Evolutionary conservation across 2,888 invertebrate genomes (phyloP).

Genomic region (Mayetiola destructor): DNA sequence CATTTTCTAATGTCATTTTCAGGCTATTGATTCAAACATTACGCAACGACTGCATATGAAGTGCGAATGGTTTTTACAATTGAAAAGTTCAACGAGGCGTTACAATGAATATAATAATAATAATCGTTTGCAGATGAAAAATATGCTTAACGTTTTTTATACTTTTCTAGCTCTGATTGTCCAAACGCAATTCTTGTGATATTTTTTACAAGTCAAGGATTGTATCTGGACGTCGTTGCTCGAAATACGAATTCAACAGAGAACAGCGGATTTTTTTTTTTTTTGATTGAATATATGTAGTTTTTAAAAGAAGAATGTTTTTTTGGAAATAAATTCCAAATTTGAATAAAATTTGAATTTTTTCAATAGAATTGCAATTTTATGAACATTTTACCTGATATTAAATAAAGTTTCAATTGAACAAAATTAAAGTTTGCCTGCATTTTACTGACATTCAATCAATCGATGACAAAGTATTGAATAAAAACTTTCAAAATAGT

Average conservation of each 20-base stretch:
- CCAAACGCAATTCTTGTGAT: slow-evolving; percentile 38
- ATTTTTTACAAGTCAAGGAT: slow-evolving; percentile 34
- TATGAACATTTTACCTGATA: neutral
- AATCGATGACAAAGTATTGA: neutral
- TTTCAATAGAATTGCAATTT: neutral
- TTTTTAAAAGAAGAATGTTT: neutral
- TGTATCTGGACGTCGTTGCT: slow-evolving; percentile 37
- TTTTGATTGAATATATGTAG: neutral
- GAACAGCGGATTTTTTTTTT: neutral
- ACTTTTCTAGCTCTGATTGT: slow-evolving; percentile 39
- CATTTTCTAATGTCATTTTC: too few relatives aligned
- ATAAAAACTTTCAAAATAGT: neutral
- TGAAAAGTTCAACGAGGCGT: too few relatives aligned
- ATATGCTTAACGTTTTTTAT: too few relatives aligned
- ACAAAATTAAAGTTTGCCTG: too few relatives aligned
- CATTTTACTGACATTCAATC: too few relatives aligned
- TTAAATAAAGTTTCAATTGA: too few relatives aligned
- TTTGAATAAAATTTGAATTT: neutral
- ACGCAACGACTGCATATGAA: too few relatives aligned
- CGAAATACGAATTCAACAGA: slow-evolving; percentile 32
- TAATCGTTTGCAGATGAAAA: too few relatives aligned
- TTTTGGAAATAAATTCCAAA: neutral
- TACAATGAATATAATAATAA: too few relatives aligned
- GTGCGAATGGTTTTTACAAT: too few relatives aligned
- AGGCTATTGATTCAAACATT: too few relatives aligned